phyloP scores from a whole-genome alignment of 2,113 vertebrate genomes.

The Burhinus bistriatus region DNA sequence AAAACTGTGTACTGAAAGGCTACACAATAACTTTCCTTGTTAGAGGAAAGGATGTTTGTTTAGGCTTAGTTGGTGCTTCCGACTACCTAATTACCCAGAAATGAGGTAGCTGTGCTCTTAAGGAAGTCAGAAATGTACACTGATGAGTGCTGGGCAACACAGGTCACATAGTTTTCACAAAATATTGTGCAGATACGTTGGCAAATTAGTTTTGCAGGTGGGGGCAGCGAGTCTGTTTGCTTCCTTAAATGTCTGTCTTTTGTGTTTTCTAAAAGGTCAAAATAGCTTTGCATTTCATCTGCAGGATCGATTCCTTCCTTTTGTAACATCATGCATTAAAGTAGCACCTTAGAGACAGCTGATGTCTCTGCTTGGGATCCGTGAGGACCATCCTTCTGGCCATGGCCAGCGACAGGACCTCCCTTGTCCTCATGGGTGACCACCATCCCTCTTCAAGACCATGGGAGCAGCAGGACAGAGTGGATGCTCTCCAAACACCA shows the following conservation, averaged over 20 bases:
- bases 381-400: neutral
- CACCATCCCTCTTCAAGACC: neutral
- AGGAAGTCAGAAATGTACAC: neutral
- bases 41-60: constrained; percentile 49
- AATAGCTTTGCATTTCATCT: neutral
- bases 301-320: neutral
- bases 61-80: constrained; percentile 18
- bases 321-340: neutral
- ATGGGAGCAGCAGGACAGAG: neutral
- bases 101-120: constrained; percentile 6
- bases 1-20: constrained; percentile 8
- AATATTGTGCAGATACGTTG: neutral
- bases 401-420: neutral
- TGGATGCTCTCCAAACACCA: neutral
- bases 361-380: neutral
- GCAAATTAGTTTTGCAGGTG: neutral
- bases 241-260: neutral
- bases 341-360: neutral
- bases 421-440: neutral
- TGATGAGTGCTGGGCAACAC: neutral
- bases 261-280: neutral
- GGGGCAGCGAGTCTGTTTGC: neutral
- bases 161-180: neutral
- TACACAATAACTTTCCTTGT: constrained; percentile 51
- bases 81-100: constrained; percentile 7